Evolutionary conservation across 2,797 vertebrate genomes (phyloP).

Genomic region (Glyptemys insculpta): DNA sequence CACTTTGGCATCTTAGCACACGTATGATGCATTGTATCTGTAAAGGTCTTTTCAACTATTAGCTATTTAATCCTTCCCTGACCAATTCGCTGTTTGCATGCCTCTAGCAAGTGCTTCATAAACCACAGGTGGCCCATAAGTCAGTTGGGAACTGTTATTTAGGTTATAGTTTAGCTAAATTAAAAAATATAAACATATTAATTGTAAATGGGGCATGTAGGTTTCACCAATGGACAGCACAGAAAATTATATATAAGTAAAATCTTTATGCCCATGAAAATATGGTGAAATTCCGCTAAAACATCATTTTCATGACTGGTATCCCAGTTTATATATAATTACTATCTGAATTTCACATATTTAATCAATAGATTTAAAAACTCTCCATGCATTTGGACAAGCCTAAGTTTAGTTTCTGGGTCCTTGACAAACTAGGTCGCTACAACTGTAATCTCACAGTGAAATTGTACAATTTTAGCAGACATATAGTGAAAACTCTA

Average conservation of each 20-base stretch:
- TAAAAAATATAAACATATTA: background rate
- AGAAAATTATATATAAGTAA: background rate
- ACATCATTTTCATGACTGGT: background rate
- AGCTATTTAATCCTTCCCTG: background rate
- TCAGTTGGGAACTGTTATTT: background rate
- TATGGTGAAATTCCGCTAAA: background rate
- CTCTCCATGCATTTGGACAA: background rate
- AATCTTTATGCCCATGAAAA: background rate
- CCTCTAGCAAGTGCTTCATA: background rate
- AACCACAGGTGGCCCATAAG: background rate
- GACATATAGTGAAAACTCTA: background rate
- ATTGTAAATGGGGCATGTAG: background rate
- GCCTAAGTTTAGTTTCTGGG: background rate
- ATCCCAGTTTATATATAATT: background rate
- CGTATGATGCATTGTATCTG: background rate
- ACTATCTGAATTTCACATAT: rapidly evolving
- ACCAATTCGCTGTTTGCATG: background rate
- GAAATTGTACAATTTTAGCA: background rate
- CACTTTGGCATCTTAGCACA: background rate
- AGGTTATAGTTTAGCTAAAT: background rate
- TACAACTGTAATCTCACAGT: background rate
- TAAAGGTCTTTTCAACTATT: background rate
- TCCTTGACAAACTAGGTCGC: background rate
- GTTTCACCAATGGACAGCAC: background rate
- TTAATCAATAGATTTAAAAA: background rate